phyloP scores from a whole-genome alignment of 2,888 invertebrate genomes.

The Drosophila mimetica region DNA sequence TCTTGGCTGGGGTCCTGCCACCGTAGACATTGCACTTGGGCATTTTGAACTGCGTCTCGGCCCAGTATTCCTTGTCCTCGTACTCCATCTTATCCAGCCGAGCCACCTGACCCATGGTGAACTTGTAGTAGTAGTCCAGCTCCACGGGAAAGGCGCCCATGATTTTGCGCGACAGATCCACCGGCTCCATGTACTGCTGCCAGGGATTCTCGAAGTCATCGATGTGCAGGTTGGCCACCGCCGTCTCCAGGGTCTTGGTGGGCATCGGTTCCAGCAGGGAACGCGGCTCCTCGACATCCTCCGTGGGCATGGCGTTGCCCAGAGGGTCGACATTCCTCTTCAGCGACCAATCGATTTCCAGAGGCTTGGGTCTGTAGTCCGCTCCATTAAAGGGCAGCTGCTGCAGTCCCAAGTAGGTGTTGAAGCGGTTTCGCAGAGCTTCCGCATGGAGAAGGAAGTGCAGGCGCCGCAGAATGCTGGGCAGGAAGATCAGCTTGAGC shows the following conservation, averaged over 20 bases:
- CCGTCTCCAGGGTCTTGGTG: constrained; percentile 50
- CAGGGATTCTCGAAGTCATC: constrained; percentile 64
- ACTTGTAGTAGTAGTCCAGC: constrained; percentile 89
- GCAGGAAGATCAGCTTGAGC: constrained; percentile 93
- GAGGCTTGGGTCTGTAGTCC: constrained; percentile 71
- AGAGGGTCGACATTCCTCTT: constrained; percentile 71
- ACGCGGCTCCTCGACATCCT: constrained; percentile 61
- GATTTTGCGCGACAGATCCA: constrained; percentile 88
- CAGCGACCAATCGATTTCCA: constrained; percentile 79
- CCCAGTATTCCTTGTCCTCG: constrained; percentile 58
- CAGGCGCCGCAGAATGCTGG: constrained; percentile 92
- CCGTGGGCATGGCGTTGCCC: constrained; percentile 64
- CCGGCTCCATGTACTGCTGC: constrained; percentile 86
- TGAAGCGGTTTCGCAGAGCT: constrained; percentile 83
- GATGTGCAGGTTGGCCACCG: constrained; percentile 42
- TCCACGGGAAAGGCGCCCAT: constrained; percentile 87
- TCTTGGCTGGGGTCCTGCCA: background rate
- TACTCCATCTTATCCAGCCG: constrained; percentile 55
- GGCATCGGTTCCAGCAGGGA: constrained; percentile 72
- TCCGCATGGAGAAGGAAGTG: constrained; percentile 82
- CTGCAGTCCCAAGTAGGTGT: constrained; percentile 70
- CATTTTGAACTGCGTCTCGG: constrained; percentile 67
- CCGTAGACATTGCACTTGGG: constrained; percentile 49
- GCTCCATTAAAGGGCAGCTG: constrained; percentile 34
- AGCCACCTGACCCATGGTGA: constrained; percentile 84